phyloP scores from a whole-genome alignment of 2,113 vertebrate genomes.

The Atractosteus spatula region DNA sequence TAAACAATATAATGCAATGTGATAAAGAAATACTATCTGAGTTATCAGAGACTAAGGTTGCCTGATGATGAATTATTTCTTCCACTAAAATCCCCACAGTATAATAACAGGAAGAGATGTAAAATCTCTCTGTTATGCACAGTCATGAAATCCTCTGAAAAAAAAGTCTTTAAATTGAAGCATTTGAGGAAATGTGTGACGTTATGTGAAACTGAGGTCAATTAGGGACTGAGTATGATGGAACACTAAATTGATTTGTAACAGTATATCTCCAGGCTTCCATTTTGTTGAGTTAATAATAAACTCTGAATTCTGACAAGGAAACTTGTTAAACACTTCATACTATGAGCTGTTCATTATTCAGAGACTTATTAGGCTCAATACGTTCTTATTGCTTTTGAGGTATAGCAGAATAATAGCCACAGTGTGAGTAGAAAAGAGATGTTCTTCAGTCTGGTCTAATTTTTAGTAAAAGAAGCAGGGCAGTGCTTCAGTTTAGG shows the following conservation, averaged over 20 bases:
- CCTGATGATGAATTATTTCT: slow-evolving; percentile 42
- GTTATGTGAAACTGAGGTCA: slow-evolving; percentile 64
- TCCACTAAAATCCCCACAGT: slow-evolving; percentile 35
- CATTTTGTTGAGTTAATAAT: slow-evolving; percentile 63
- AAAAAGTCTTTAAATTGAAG: slow-evolving; percentile 57
- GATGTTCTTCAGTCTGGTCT: too few relatives aligned
- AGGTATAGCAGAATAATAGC: slow-evolving; percentile 36
- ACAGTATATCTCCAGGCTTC: slow-evolving; percentile 52
- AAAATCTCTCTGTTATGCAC: slow-evolving; percentile 47
- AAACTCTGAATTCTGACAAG: slow-evolving; percentile 68
- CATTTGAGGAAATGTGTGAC: slow-evolving; percentile 52
- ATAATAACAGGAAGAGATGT: slow-evolving; percentile 43
- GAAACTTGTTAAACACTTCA: slow-evolving; percentile 61
- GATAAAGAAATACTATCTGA: slow-evolving; percentile 34
- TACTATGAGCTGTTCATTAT: slow-evolving; percentile 59
- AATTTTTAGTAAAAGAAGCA: too few relatives aligned
- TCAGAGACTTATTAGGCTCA: slow-evolving; percentile 60
- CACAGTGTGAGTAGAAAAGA: background rate
- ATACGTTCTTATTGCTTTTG: slow-evolving; percentile 56
- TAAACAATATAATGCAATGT: background rate
- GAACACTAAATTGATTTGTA: slow-evolving; percentile 68
- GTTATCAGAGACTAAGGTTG: slow-evolving; percentile 34
- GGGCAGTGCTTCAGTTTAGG: too few relatives aligned
- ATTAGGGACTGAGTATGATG: slow-evolving; percentile 65
- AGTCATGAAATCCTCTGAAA: slow-evolving; percentile 48